Base-by-base conservation (phyloP, 1,140 invertebrate species). In the Tigriopus japonicus region DNA sequence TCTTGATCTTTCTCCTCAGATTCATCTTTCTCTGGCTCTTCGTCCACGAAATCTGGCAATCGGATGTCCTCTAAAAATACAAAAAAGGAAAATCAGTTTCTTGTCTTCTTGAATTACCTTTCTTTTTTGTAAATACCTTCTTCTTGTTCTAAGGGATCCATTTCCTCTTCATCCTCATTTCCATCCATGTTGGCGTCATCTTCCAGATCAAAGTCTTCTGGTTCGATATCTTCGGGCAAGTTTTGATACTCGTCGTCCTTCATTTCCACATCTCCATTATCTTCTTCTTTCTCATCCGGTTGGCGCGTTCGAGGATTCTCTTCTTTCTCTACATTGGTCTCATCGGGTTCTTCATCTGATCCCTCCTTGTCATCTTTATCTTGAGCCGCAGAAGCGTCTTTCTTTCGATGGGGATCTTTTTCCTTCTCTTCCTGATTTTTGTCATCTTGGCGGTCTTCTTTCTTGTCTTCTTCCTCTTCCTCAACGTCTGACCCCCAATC, bases 391-490 rank as follows among this genome's bases (percentile, higher is more conserved):
- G 28, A 35, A 9, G 28, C 28, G 28, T 35, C 28, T 35, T 35
- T 35, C 28, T 35, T 35, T 35, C 28, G 28, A 35, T 35, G 28
- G 28, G 28, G 28, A 35, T 35, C 28, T 35, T 35, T 35, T 9
- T 35, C 28, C 9, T 35, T 58, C 21, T 56, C 60, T 35, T 64
- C 63, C 19, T 64, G 56, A 9, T 21, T 23, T 13, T 64, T 43
- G 53, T 63, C 59, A 28, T 65, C 58, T 51, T 64, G 42, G 49
- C 63, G 64, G 35, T 42, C 49, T 64, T 66, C 28, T 21, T 62
- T 53, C 62, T 69, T 65, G 17, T 65, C 67, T 52, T 63, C 59
- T 28, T 59, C 53, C 28, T 63, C 60, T 15, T 68, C 66, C n/a
- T 42, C 24, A 12, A 42, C 24, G 51, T 65, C 56, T 6, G 63